Conservation (phyloP, 1,140 invertebrate genomes). For the Caenorhabditis elegans region DNA sequence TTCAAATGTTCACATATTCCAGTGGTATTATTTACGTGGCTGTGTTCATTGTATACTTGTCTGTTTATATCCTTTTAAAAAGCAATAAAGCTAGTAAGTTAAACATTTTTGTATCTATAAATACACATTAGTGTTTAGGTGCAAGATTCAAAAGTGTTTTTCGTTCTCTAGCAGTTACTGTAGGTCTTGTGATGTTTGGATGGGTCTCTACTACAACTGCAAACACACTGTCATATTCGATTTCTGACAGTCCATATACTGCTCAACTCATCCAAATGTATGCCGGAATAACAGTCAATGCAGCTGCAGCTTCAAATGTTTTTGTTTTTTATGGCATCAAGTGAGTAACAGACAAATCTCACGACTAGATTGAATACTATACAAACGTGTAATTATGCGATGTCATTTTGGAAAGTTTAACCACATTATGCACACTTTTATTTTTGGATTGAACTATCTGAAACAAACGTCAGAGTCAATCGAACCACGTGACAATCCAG, state of each 20-base stretch:
- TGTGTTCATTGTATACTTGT: neutral
- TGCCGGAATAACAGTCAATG: constrained; percentile 37
- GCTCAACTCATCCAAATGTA: constrained; percentile 29
- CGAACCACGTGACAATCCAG: too few species aligned
- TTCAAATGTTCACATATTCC: constrained; percentile 34
- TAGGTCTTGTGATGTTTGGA: constrained; percentile 31
- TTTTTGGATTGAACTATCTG: too few species aligned
- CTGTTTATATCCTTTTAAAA: neutral
- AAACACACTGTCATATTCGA: constrained; percentile 9
- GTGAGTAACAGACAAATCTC: neutral
- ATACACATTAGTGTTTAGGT: neutral
- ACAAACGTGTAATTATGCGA: too few species aligned
- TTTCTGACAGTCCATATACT: neutral
- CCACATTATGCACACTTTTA: too few species aligned
- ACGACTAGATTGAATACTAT: too few species aligned
- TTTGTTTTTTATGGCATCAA: constrained; percentile 36
- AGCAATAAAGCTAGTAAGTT: constrained; percentile 31
- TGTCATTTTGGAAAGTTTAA: too few species aligned
- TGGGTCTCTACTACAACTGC: constrained; percentile 21
- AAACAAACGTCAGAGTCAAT: too few species aligned
- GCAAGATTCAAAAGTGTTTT: constrained; percentile 27
- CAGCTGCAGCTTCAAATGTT: constrained; percentile 1
- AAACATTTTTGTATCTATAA: too few species aligned
- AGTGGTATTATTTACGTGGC: constrained; percentile 12
- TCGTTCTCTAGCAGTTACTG: constrained; percentile 13